Conservation (phyloP, 2,113 vertebrate species). For the Callionymus lyra region DNA sequence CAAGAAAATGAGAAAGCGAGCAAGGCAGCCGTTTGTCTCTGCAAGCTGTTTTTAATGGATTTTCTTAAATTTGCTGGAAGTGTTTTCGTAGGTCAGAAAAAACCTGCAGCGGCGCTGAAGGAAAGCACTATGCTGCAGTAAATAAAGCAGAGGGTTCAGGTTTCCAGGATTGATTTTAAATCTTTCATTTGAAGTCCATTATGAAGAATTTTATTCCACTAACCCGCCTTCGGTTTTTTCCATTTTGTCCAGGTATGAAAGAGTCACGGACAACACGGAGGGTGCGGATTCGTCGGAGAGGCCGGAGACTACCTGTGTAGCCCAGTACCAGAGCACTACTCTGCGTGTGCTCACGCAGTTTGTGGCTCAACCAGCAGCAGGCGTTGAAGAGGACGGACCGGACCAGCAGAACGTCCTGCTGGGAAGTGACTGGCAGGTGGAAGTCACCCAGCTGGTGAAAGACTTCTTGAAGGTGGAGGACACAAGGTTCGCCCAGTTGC, state of each 20-base stretch:
- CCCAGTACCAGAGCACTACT: slow-evolving; percentile 87
- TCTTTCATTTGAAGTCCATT: background rate
- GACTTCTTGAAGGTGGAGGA: slow-evolving; percentile 81
- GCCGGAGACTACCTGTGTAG: slow-evolving; percentile 69
- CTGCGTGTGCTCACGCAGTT: slow-evolving; percentile 87
- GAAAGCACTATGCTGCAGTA: too few species aligned
- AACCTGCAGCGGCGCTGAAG: slow-evolving; percentile 7
- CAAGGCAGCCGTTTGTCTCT: slow-evolving; percentile 35
- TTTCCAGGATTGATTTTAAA: slow-evolving; percentile 10
- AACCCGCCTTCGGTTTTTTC: background rate
- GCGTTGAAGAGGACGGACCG: slow-evolving; percentile 46
- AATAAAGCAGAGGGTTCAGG: slow-evolving; percentile 11
- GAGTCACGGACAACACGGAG: slow-evolving; percentile 70
- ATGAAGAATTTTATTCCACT: slow-evolving; percentile 1
- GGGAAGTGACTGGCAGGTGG: slow-evolving; percentile 84
- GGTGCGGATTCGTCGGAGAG: slow-evolving; percentile 67
- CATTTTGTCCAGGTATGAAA: slow-evolving; percentile 40
- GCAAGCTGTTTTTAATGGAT: slow-evolving; percentile 40
- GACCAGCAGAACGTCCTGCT: slow-evolving; percentile 75
- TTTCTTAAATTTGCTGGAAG: slow-evolving; percentile 34
- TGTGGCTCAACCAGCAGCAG: slow-evolving; percentile 63
- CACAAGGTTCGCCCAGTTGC: slow-evolving; percentile 71
- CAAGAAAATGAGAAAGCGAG: slow-evolving; percentile 39
- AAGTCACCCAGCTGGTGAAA: slow-evolving; percentile 81
- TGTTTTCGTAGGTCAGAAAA: slow-evolving; percentile 28